A percentile compares a stretch with the other conserved stretches of the same genome.
Evolutionary conservation across 2,797 vertebrate genomes (phyloP).

Genomic region (Syndactyla subalaris): DNA sequence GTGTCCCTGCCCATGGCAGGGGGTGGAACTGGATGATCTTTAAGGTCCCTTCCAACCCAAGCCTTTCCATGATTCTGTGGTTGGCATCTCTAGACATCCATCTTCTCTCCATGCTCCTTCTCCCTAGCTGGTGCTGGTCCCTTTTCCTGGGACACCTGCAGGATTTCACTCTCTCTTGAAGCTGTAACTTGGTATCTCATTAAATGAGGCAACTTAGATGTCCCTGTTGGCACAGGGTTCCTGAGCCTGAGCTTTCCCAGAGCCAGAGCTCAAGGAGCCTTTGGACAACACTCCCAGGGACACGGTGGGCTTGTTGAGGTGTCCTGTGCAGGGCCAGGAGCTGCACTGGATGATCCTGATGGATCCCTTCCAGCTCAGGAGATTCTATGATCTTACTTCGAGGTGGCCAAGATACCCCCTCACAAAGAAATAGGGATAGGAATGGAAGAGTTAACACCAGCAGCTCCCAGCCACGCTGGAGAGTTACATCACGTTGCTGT

Average conservation of each 20-base stretch:
- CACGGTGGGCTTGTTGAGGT: neutral
- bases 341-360: neutral
- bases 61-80: neutral
- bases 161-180: neutral
- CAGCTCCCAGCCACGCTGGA: neutral
- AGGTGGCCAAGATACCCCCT: neutral
- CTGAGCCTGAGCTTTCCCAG: neutral
- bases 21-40: neutral
- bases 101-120: neutral
- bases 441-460: constrained; percentile 68
- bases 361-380: neutral
- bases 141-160: neutral
- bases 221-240: neutral
- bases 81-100: neutral
- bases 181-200: neutral
- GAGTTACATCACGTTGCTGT: constrained; percentile 77
- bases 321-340: neutral
- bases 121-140: neutral
- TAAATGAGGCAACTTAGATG: neutral
- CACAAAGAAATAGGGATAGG: neutral
- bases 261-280: neutral
- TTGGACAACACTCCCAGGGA: rapidly evolving
- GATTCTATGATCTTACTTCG: neutral
- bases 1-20: neutral
- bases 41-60: neutral